phyloP scores from a whole-genome alignment of 2,888 invertebrate genomes.

The Tipula confusa region DNA sequence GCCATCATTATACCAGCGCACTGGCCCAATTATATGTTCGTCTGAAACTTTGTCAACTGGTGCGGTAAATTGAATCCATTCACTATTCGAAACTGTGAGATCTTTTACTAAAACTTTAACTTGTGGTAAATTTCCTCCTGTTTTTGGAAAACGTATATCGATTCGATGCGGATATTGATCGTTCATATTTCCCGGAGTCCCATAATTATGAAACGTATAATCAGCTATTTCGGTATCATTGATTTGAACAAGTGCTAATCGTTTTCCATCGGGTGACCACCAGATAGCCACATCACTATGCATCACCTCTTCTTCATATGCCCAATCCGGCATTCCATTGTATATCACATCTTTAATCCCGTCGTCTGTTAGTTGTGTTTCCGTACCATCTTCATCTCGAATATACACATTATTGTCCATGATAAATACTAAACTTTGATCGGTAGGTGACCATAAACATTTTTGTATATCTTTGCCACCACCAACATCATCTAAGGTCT shows the following conservation, averaged over 20 bases:
- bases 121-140: constrained; percentile 40
- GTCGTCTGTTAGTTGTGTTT: constrained; percentile 55
- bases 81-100: constrained; percentile 39
- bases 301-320: constrained; percentile 87
- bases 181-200: constrained; percentile 54
- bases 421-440: constrained; percentile 58
- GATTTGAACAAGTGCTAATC: constrained; percentile 68
- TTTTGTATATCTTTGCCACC: constrained; percentile 56
- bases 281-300: constrained; percentile 67
- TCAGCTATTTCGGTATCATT: constrained; percentile 65
- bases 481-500: constrained; percentile 50
- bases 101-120: constrained; percentile 55
- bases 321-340: constrained; percentile 87
- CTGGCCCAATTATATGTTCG: constrained; percentile 64
- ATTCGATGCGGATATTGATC: constrained; percentile 65
- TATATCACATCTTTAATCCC: constrained; percentile 64
- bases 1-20: constrained; percentile 68
- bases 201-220: constrained; percentile 63
- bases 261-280: constrained; percentile 68
- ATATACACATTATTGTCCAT: constrained; percentile 63
- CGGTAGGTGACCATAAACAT: constrained; percentile 57
- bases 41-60: constrained; percentile 54
- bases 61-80: constrained; percentile 50
- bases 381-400: constrained; percentile 42
- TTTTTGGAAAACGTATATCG: constrained; percentile 66